Percentiles rank a stretch among this genome's conserved stretches.
Conservation (phyloP, 2,113 vertebrate genomes). For the Indicator indicator region DNA sequence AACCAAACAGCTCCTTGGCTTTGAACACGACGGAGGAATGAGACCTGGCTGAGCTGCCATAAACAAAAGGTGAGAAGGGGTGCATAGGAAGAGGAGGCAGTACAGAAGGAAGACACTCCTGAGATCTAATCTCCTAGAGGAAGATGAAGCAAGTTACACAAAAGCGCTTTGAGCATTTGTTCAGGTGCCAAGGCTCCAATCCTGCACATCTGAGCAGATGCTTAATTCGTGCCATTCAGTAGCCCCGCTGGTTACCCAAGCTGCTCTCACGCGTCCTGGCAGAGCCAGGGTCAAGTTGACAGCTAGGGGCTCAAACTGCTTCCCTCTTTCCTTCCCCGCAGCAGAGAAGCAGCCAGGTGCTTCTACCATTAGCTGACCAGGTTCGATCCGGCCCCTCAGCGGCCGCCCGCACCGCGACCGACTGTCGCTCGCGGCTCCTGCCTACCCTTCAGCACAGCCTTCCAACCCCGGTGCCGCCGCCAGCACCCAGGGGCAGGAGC, state of each 20-base stretch:
- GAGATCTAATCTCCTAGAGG: neutral
- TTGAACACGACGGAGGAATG: neutral
- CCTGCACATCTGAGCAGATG: neutral
- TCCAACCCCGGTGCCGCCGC: neutral
- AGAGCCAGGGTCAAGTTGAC: neutral
- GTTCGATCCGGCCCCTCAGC: neutral
- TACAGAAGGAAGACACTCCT: neutral
- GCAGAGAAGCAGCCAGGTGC: neutral
- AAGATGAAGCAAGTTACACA: neutral
- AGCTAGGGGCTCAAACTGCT: rapidly evolving
- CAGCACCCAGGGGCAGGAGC: neutral
- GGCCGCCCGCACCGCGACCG: neutral
- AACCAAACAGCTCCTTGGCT: neutral
- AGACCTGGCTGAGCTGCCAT: neutral
- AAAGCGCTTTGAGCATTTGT: neutral
- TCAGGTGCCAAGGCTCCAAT: neutral
- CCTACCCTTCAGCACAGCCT: neutral
- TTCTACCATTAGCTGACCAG: neutral
- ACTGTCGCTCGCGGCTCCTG: too few species aligned
- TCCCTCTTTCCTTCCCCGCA: neutral
- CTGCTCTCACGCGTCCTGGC: neutral
- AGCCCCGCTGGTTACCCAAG: neutral
- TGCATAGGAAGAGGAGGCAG: neutral
- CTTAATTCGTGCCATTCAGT: neutral
- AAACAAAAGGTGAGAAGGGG: neutral